Evolutionary conservation across 2,797 vertebrate species (phyloP).

Genomic region (Calcarius lapponicus): DNA sequence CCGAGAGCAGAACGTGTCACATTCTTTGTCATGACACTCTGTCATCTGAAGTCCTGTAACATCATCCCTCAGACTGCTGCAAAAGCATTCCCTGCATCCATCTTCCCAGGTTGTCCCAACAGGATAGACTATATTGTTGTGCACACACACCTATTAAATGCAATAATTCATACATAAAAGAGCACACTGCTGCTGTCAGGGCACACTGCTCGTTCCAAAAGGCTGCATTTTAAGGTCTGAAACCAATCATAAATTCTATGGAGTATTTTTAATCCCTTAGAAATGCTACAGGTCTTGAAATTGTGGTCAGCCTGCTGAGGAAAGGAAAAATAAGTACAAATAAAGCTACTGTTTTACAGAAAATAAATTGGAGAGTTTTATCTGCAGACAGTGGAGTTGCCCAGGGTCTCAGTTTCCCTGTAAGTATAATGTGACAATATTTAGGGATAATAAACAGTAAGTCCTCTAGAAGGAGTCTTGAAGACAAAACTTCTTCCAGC

Average conservation of each 20-base stretch:
- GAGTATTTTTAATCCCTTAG: background rate
- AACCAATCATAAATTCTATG: background rate
- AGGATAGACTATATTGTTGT: conserved; percentile 81
- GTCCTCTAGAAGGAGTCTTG: background rate
- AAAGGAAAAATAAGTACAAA: background rate
- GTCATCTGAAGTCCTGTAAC: conserved; percentile 81
- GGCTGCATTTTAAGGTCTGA: background rate
- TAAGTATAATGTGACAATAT: background rate
- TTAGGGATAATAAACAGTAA: background rate
- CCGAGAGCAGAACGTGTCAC: conserved; percentile 81
- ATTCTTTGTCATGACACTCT: conserved; percentile 83
- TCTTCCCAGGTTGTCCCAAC: conserved; percentile 88
- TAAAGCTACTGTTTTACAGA: background rate
- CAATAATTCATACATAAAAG: background rate
- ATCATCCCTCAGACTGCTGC: conserved; percentile 80
- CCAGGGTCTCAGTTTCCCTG: background rate
- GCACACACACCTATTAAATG: conserved; percentile 87
- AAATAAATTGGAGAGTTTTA: background rate
- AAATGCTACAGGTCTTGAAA: background rate
- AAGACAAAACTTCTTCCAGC: background rate
- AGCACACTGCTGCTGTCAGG: background rate
- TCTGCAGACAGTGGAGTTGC: background rate
- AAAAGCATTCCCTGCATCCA: conserved; percentile 85
- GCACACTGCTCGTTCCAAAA: background rate
- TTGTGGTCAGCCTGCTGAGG: background rate